Evolutionary conservation across 2,113 vertebrate species (phyloP), one percentile per base, ranked within the genome.

Genomic region (Marmota monax): DNA sequence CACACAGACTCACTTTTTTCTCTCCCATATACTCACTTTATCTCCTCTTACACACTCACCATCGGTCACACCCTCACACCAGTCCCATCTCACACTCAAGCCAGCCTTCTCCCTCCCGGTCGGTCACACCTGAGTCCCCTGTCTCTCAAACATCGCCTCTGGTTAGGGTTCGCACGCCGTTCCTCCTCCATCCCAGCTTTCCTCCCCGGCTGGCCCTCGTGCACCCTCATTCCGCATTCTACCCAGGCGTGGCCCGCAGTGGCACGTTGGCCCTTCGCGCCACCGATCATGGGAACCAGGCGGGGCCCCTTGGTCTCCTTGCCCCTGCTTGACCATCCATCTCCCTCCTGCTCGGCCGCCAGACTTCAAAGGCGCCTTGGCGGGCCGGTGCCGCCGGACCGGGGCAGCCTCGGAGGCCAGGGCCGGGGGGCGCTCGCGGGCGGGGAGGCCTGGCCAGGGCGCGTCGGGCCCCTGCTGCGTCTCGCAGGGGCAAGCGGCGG

Each of bases 321-420:
- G 98, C 99, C 99, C 98, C 99, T 99, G 98, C 98, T 98, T 96
- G 98, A 98, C 98, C 99, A 99, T 99, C 98, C 99, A 99, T 99
- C 99, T 99, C 98, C 97, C 98, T 98, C 98, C 98, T 98, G 97
- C 98, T 98, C 97, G 98, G 98, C 97, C 97, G 98, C 98, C 94
- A 97, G 97, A 98, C 99, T 99, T 99, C 99, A 99, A 99, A 99
- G 99, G 97, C 96, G 94, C 72, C 77, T 89, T 95, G 84, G 78
- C 94, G 88, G 77, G 95, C 94, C 86, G 93, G 90, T 79, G 87
- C 92, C 67, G n/a, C 84, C 51, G 18, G 22, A 63, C 56, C 53
- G 3, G 0, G 32, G 6, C 69, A 39, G 61, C 22, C 63, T 2
- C 0, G 45, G 58, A 25, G 18, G 45, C 27, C 20, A 7, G 39